phyloP scores from a whole-genome alignment of 1,140 invertebrate species.

The Colletes latitarsis region DNA sequence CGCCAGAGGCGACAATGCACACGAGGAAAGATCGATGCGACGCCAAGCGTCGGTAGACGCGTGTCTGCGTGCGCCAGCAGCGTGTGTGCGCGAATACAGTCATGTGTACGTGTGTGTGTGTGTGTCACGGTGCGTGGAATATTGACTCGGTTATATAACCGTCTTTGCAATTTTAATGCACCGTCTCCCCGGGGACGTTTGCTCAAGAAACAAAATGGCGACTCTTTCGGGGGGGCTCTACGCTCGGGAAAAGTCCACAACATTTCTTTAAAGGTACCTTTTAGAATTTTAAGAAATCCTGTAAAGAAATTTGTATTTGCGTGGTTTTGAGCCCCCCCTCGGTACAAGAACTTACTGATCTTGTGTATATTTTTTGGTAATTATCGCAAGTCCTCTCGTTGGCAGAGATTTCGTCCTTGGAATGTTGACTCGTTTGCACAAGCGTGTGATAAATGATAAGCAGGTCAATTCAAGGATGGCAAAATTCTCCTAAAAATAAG shows the following conservation, averaged over 20 bases:
- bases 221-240: not conserved
- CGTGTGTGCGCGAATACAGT: not conserved
- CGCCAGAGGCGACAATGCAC: not conserved
- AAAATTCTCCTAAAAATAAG: too few species aligned
- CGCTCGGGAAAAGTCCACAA: too few species aligned
- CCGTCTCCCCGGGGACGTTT: too few species aligned
- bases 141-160: conserved; percentile 19
- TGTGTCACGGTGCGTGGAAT: conserved; percentile 20
- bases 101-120: not conserved
- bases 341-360: too few species aligned
- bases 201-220: not conserved
- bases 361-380: too few species aligned
- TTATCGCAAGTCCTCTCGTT: not conserved
- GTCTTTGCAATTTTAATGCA: conserved; percentile 5
- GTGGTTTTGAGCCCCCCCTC: too few species aligned
- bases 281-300: too few species aligned
- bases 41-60: not conserved
- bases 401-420: not conserved
- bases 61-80: not conserved
- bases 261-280: too few species aligned
- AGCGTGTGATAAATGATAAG: too few species aligned
- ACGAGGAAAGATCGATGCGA: conserved; percentile 29
- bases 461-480: too few species aligned
- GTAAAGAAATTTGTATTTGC: too few species aligned
- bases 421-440: too few species aligned